phyloP scores from a whole-genome alignment of 2,888 invertebrate species.

The Drosophila greeni region DNA sequence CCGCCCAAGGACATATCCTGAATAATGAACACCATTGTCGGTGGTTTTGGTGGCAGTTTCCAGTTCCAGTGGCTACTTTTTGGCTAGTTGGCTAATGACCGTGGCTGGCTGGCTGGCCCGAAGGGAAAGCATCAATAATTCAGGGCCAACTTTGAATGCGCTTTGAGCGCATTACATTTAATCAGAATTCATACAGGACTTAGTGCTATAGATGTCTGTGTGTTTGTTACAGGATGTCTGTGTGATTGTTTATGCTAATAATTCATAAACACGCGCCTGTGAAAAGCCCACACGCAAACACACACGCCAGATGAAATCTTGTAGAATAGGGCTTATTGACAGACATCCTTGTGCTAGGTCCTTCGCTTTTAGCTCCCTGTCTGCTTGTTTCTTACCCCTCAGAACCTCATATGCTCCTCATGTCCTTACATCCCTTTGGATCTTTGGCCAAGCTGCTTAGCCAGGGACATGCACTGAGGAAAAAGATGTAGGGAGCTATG shows the following conservation, averaged over 20 bases:
- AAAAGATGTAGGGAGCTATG: neutral
- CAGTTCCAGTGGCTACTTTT: constrained; percentile 27
- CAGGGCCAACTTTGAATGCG: constrained; percentile 29
- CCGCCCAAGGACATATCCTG: constrained; percentile 37
- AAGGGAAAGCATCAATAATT: constrained; percentile 47
- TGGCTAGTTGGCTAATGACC: constrained; percentile 40
- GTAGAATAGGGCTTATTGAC: constrained; percentile 40
- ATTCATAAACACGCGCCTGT: constrained; percentile 45
- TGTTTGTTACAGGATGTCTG: constrained; percentile 3
- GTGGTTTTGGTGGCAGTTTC: constrained; percentile 10
- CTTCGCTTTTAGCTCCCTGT: constrained; percentile 3
- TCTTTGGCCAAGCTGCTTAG: constrained; percentile 26
- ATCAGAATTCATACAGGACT: constrained; percentile 36
- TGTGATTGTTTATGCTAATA: constrained; percentile 43
- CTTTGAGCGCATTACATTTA: constrained; percentile 43
- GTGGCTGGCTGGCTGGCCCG: no score
- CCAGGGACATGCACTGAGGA: constrained; percentile 9
- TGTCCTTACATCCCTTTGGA: neutral
- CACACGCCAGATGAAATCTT: constrained; percentile 26
- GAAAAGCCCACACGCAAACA: constrained; percentile 32
- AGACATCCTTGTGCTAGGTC: constrained; percentile 23
- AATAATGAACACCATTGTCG: constrained; percentile 35
- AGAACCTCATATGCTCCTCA: neutral
- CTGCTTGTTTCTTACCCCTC: neutral
- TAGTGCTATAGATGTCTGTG: neutral